Conservation (phyloP, 2,113 vertebrate species). For the Lates calcarifer region DNA sequence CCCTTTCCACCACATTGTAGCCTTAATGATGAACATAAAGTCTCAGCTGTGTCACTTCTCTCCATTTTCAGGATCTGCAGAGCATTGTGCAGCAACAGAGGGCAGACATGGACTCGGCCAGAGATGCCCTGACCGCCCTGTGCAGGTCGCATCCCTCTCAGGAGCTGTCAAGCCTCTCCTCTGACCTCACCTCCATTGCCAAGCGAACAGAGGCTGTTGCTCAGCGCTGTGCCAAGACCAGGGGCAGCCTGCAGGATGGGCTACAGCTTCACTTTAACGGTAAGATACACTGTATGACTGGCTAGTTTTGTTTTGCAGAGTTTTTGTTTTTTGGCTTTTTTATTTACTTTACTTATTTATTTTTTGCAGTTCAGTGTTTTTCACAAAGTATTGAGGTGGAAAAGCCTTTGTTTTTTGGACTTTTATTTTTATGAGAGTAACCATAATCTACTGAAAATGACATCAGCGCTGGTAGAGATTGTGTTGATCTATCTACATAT, state of each 20-base stretch:
- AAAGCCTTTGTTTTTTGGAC: too few species aligned
- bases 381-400: too few species aligned
- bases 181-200: conserved; percentile 87
- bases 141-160: conserved; percentile 90
- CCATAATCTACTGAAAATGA: neutral
- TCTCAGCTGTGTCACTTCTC: neutral
- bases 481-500: neutral
- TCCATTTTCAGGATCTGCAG: conserved; percentile 86
- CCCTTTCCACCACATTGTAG: neutral
- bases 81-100: conserved; percentile 90
- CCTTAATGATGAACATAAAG: neutral
- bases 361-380: too few species aligned
- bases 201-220: conserved; percentile 90
- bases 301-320: neutral
- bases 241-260: conserved; percentile 88
- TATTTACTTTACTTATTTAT: too few species aligned
- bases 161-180: conserved; percentile 89
- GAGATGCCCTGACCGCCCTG: conserved; percentile 89
- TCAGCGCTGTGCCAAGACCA: conserved; percentile 87
- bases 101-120: conserved; percentile 85
- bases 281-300: conserved; percentile 79
- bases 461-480: neutral
- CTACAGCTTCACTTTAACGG: conserved; percentile 90
- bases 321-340: neutral
- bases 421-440: neutral